Evolutionary conservation across 2,888 invertebrate species (phyloP).

Genomic region (Pterostichus niger): DNA sequence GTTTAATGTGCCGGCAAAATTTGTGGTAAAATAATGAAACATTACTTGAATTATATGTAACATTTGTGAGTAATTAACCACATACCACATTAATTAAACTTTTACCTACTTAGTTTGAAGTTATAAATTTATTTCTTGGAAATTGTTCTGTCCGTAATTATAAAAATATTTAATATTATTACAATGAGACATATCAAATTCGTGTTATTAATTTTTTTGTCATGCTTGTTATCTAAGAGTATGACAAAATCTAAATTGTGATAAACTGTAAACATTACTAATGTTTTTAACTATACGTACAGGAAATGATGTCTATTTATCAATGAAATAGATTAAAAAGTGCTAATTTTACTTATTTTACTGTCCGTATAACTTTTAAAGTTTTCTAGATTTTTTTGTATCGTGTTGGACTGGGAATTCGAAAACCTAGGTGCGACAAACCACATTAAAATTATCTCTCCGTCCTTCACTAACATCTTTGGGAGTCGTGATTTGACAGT

Average conservation of each 20-base stretch:
- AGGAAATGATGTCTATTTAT: too few relatives aligned
- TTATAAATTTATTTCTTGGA: neutral
- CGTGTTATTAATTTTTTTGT: constrained; percentile 7
- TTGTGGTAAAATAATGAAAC: constrained; percentile 5
- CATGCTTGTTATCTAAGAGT: neutral
- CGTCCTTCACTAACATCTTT: too few relatives aligned
- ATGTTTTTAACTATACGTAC: neutral
- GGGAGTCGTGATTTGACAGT: too few relatives aligned
- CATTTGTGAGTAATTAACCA: constrained; percentile 20
- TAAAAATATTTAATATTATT: constrained; percentile 4
- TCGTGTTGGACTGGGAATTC: too few relatives aligned
- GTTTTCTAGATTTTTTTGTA: too few relatives aligned
- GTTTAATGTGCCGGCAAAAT: neutral
- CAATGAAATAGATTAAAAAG: too few relatives aligned
- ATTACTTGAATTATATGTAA: neutral
- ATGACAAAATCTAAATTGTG: neutral
- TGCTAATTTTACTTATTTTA: neutral
- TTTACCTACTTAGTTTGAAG: constrained; percentile 5
- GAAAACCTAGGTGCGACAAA: too few relatives aligned
- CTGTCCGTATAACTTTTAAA: too few relatives aligned
- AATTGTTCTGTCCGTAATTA: neutral
- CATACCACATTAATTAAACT: constrained; percentile 36
- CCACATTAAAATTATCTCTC: too few relatives aligned
- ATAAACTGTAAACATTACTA: neutral
- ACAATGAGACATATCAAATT: constrained; percentile 19